Conservation (phyloP, 1,140 invertebrate genomes). For the Temnothorax curvispinosus region DNA sequence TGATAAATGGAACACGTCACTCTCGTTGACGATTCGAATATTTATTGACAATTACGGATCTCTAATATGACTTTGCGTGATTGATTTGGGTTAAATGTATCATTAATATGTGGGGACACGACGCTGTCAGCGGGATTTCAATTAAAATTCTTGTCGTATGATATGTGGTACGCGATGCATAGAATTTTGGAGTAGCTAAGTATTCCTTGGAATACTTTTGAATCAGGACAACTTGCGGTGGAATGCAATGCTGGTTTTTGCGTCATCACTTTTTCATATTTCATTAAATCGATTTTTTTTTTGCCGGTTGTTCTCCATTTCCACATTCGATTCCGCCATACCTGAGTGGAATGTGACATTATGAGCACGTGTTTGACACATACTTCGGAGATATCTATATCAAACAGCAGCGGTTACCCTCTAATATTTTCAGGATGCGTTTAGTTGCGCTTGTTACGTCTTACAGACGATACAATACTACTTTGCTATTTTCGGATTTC, state of each 20-base stretch:
- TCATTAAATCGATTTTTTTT: not conserved
- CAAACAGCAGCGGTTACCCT: not conserved
- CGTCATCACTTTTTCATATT: not conserved
- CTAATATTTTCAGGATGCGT: not conserved
- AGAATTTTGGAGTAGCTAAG: not conserved
- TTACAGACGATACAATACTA: not conserved
- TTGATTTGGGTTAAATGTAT: not conserved
- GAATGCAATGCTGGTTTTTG: not conserved
- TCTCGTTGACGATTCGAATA: not conserved
- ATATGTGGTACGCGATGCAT: not conserved
- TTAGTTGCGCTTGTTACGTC: not conserved
- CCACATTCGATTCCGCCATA: not conserved
- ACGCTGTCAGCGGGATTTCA: not conserved
- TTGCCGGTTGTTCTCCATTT: not conserved
- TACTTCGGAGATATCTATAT: not conserved
- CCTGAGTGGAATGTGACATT: not conserved
- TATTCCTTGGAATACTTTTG: not conserved
- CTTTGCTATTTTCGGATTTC: not conserved
- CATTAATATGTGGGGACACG: not conserved
- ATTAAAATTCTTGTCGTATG: not conserved
- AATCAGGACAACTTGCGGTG: not conserved
- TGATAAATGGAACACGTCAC: not conserved
- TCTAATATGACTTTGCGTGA: not conserved
- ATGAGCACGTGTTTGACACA: not conserved
- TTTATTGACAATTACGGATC: not conserved